phyloP scores from a whole-genome alignment of 1,140 invertebrate genomes.

The Glossosoma conforme region DNA sequence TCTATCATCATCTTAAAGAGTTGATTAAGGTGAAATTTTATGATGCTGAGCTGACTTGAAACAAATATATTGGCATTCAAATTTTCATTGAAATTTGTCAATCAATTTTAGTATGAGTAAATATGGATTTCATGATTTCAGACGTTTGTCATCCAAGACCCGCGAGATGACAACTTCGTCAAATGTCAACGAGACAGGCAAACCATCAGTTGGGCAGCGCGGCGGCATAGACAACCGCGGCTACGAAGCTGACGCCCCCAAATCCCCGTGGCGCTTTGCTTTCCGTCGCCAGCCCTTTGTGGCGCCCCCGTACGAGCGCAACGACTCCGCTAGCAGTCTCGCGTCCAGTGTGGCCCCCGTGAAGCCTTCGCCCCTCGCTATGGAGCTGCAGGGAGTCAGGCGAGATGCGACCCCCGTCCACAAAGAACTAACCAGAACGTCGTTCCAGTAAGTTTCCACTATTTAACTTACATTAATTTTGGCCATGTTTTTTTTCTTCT shows the following conservation, averaged over 20 bases:
- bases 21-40: too few species aligned
- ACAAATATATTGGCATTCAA: too few species aligned
- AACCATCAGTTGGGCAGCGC: slow-evolving; percentile 34
- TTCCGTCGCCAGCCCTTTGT: slow-evolving; percentile 37
- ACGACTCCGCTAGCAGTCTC: slow-evolving; percentile 27
- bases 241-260: slow-evolving; percentile 27
- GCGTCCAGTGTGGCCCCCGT: slow-evolving; percentile 21
- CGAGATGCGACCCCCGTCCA: slow-evolving; percentile 18
- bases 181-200: slow-evolving; percentile 34
- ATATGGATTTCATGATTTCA: too few species aligned
- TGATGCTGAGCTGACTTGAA: too few species aligned
- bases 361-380: slow-evolving; percentile 27
- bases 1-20: neutral
- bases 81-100: too few species aligned
- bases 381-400: slow-evolving; percentile 25
- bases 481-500: too few species aligned
- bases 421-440: slow-evolving; percentile 24
- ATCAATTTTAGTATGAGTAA: too few species aligned
- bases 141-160: slow-evolving; percentile 58
- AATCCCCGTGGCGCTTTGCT: slow-evolving; percentile 30
- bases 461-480: too few species aligned
- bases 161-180: slow-evolving; percentile 40
- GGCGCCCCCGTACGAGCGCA: slow-evolving; percentile 28
- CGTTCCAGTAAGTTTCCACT: slow-evolving; percentile 27
- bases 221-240: slow-evolving; percentile 37